Conservation (phyloP, 2,888 invertebrate species). For the Polydrusus pterygomalis region DNA sequence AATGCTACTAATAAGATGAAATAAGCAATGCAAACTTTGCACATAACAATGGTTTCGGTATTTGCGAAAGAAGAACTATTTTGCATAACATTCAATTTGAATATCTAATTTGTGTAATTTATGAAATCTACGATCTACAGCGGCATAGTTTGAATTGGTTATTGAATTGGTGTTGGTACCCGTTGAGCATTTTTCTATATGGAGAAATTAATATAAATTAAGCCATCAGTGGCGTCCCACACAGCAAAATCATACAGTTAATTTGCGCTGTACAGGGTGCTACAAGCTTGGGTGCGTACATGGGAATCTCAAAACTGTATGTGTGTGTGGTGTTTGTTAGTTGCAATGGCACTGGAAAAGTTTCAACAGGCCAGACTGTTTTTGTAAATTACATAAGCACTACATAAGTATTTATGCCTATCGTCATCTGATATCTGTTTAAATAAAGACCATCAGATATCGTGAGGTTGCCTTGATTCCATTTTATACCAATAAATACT, state of each 20-base stretch:
- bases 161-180: not conserved
- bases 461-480: no score
- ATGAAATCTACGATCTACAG: conserved; percentile 21
- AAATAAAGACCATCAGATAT: no score
- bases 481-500: no score
- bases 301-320: no score
- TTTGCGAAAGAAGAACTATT: conserved; percentile 18
- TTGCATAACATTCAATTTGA: conserved; percentile 11
- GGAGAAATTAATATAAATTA: not conserved
- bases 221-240: not conserved
- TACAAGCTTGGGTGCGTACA: no score
- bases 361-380: no score
- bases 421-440: no score
- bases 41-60: conserved; percentile 22
- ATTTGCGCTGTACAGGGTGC: not conserved
- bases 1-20: conserved; percentile 15
- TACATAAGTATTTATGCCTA: no score
- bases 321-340: no score
- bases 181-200: not conserved
- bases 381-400: no score
- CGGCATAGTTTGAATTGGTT: conserved; percentile 18
- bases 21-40: conserved; percentile 10
- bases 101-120: conserved; percentile 22
- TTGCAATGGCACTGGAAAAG: no score
- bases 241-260: no score